These are phyloP conservation scores for Oncopeltus fasciatus DNA, from an alignment of 1,140 invertebrate species.

Conservation along the genomic window DNA sequence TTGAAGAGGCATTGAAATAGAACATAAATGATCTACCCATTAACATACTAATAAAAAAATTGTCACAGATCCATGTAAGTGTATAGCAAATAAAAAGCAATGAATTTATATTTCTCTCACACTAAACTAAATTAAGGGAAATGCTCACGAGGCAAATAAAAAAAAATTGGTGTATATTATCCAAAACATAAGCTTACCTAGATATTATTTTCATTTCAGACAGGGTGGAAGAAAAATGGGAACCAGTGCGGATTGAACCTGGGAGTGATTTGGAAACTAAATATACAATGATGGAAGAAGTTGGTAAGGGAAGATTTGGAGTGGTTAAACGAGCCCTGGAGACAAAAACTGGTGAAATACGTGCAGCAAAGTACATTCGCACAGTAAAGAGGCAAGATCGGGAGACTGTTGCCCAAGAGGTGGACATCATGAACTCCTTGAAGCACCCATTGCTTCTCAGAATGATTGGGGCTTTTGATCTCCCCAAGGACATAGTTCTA, in stretches of 20 bases:
- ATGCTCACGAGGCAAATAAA: too few relatives aligned
- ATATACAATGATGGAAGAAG: conserved; percentile 51
- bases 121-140: too few relatives aligned
- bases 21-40: too few relatives aligned
- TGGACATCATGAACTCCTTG: conserved; percentile 80
- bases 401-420: conserved; percentile 75
- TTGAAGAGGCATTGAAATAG: too few relatives aligned
- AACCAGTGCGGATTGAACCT: conserved; percentile 33
- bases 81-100: too few relatives aligned
- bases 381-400: conserved; percentile 67
- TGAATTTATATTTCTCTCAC: too few relatives aligned
- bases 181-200: too few relatives aligned
- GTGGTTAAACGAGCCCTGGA: conserved; percentile 56
- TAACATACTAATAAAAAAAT: too few relatives aligned
- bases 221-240: conserved; percentile 22
- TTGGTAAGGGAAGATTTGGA: conserved; percentile 72
- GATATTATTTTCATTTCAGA: neutral
- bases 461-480: conserved; percentile 74
- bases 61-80: too few relatives aligned
- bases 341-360: conserved; percentile 46
- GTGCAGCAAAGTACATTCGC: conserved; percentile 84
- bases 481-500: conserved; percentile 72
- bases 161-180: too few relatives aligned
- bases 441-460: conserved; percentile 81
- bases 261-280: conserved; percentile 40